These are phyloP conservation scores for Sigmodon hispidus DNA, from an alignment of 2,113 vertebrate genomes.

Conservation along the genomic window DNA sequence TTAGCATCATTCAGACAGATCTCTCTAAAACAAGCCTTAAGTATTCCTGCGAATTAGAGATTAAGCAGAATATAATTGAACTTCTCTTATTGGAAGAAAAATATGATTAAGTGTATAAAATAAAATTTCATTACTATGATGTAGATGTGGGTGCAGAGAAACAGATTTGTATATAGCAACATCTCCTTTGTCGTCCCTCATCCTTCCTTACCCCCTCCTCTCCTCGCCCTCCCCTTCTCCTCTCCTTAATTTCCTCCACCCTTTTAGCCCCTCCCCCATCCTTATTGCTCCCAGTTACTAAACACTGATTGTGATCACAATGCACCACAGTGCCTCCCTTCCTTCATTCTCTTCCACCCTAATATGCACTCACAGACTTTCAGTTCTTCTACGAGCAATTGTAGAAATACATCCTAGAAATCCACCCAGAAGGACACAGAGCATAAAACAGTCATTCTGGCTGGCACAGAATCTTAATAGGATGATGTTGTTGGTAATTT, in stretches of 20 bases:
- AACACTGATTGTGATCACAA: not conserved
- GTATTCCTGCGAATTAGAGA: conserved; percentile 26
- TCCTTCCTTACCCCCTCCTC: not conserved
- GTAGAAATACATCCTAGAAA: not conserved
- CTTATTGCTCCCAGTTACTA: not conserved
- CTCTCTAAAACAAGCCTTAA: conserved; percentile 51
- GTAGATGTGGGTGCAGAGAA: not conserved
- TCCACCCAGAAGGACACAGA: not conserved
- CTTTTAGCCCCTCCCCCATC: not conserved
- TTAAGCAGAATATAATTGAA: conserved; percentile 42
- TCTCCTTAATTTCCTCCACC: not conserved
- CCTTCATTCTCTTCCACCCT: too few relatives aligned
- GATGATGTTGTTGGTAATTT: too few relatives aligned
- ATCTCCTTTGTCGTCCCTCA: not conserved
- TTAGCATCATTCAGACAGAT: conserved; percentile 28
- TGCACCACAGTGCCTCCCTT: not conserved
- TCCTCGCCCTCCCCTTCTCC: not conserved
- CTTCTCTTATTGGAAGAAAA: conserved; percentile 51
- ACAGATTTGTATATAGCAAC: not conserved
- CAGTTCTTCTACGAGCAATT: not conserved
- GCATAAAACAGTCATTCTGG: not conserved
- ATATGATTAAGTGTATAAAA: conserved; percentile 39
- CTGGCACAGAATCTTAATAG: not conserved
- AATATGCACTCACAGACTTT: not conserved
- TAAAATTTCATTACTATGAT: not conserved